Evolutionary conservation across 2,113 vertebrate species (phyloP).

Genomic region (Paracanthobrama guichenoti): DNA sequence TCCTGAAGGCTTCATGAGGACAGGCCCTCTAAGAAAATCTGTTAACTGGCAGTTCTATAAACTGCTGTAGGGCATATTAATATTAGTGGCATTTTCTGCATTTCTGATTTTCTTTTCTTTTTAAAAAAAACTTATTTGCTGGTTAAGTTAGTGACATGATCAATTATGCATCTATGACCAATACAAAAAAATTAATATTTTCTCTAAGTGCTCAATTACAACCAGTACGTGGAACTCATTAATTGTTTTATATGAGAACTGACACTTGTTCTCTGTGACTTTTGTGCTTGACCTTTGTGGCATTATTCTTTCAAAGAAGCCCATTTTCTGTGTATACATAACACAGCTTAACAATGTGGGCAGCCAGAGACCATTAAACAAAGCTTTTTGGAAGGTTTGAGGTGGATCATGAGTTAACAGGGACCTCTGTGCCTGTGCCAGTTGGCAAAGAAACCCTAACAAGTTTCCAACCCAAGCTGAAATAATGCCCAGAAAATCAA

Average conservation of each 20-base stretch:
- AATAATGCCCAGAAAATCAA: slow-evolving; percentile 67
- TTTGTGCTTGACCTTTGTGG: background rate
- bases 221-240: background rate
- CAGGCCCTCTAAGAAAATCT: background rate
- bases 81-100: background rate
- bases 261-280: background rate
- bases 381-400: slow-evolving; percentile 20
- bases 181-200: background rate
- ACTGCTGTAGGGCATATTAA: background rate
- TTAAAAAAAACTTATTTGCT: background rate
- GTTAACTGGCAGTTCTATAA: background rate
- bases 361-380: slow-evolving; percentile 27
- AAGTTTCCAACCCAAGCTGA: slow-evolving; percentile 70
- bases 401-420: slow-evolving; percentile 72
- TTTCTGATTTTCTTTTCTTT: background rate
- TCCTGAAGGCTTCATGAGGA: slow-evolving; percentile 12
- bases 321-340: background rate
- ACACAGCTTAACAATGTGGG: slow-evolving; percentile 17
- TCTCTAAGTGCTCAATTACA: background rate
- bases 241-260: background rate
- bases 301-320: background rate
- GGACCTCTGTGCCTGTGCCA: slow-evolving; percentile 69
- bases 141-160: background rate
- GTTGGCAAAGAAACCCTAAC: slow-evolving; percentile 71
- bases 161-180: background rate